Conservation (phyloP, 2,888 invertebrate species). For the Cryptosula pallasiana region DNA sequence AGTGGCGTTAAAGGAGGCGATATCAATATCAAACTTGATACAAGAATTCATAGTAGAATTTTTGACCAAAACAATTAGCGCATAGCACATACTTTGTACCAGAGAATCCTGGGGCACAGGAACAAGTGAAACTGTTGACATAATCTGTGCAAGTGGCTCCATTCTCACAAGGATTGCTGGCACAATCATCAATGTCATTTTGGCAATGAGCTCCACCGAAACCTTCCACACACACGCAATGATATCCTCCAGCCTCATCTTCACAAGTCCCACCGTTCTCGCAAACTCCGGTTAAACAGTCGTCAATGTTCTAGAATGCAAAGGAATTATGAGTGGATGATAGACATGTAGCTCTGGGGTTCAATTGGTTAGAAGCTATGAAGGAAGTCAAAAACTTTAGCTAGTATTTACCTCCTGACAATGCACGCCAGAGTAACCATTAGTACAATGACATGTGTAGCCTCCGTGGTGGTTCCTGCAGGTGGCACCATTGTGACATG, state of each 20-base stretch:
- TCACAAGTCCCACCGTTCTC: conserved; percentile 65
- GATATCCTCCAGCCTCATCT: conserved; percentile 58
- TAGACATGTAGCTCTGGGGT: no score
- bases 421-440: conserved; percentile 59
- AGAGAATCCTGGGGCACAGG: conserved; percentile 40
- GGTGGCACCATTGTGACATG: conserved; percentile 37
- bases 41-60: no score
- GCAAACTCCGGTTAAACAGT: conserved; percentile 42
- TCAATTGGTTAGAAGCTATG: no score
- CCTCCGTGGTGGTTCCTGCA: conserved; percentile 42
- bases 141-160: conserved; percentile 89
- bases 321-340: not conserved
- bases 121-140: conserved; percentile 73
- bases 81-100: conserved; percentile 64
- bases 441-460: conserved; percentile 42
- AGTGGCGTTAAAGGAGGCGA: no score
- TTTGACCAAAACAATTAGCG: not conserved
- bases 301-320: conserved; percentile 3
- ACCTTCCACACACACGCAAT: conserved; percentile 42
- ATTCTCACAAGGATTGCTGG: conserved; percentile 80
- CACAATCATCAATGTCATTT: conserved; percentile 48
- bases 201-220: conserved; percentile 47
- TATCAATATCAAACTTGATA: no score
- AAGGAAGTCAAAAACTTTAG: no score
- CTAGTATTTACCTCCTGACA: conserved; percentile 62